These are phyloP conservation scores for Eudasyphora cyanicolor DNA, from an alignment of 2,888 invertebrate species.

Conservation along the genomic window DNA sequence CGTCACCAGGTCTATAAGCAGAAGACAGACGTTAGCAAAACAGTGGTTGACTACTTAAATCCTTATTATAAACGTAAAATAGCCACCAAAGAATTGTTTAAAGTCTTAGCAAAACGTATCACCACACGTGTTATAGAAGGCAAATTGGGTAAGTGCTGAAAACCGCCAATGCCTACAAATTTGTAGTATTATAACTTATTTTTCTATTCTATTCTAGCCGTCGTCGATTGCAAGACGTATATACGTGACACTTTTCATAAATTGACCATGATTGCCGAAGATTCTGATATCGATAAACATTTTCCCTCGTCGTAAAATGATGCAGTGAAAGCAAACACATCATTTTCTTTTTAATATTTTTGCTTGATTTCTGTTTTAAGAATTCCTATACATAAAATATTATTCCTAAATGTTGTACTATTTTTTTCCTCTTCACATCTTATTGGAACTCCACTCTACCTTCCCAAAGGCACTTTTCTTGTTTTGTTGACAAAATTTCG, in stretches of 20 bases:
- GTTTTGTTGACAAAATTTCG: constrained; percentile 11
- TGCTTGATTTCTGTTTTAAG: constrained; percentile 53
- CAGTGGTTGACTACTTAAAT: constrained; percentile 75
- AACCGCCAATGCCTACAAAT: neutral
- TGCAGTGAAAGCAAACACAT: neutral
- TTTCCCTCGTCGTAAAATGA: constrained; percentile 67
- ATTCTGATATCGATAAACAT: constrained; percentile 75
- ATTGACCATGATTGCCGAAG: constrained; percentile 73
- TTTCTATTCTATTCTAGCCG: constrained; percentile 66
- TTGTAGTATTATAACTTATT: neutral
- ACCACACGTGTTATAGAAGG: constrained; percentile 74
- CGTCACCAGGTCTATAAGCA: constrained; percentile 63
- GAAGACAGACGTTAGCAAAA: constrained; percentile 72
- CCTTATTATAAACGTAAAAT: constrained; percentile 77
- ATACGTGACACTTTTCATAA: constrained; percentile 74
- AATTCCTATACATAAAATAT: too few species aligned
- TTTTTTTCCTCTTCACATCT: neutral
- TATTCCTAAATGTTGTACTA: constrained; percentile 15
- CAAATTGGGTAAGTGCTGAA: constrained; percentile 69
- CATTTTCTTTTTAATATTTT: constrained; percentile 16
- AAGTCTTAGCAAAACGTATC: constrained; percentile 75
- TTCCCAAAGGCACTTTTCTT: neutral
- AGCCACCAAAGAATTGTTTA: constrained; percentile 75
- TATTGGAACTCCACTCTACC: neutral
- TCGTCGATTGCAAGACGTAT: constrained; percentile 72